Evolutionary conservation across 2,888 invertebrate species (phyloP).

Genomic region (Torymus auratus): DNA sequence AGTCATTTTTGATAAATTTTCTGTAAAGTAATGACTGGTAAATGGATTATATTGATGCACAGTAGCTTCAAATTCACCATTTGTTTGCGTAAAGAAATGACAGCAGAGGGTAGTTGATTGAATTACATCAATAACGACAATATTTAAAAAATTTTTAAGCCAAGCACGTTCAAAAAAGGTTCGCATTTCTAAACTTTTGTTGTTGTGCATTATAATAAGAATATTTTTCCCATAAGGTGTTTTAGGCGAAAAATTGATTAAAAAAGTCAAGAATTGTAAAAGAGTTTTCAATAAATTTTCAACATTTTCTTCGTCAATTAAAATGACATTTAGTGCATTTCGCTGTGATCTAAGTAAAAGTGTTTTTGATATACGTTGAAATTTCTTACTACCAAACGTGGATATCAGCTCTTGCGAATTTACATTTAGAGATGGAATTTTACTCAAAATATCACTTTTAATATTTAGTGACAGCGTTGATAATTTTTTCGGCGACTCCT

Average conservation of each 20-base stretch:
- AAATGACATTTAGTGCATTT: background rate
- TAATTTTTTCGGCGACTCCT: background rate
- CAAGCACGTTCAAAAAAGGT: slow-evolving; percentile 32
- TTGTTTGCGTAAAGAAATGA: too few species aligned
- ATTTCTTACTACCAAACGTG: background rate
- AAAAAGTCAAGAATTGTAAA: background rate
- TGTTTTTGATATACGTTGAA: background rate
- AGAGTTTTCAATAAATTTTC: background rate
- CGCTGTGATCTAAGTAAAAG: background rate
- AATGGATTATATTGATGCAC: too few species aligned
- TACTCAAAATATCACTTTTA: background rate
- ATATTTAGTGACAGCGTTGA: background rate
- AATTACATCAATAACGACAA: slow-evolving; percentile 5
- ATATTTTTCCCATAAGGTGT: slow-evolving; percentile 4
- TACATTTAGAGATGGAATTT: background rate
- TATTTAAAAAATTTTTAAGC: slow-evolving; percentile 16
- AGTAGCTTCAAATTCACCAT: too few species aligned
- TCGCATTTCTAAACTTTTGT: background rate
- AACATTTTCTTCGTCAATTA: slow-evolving; percentile 5
- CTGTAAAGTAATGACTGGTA: too few species aligned
- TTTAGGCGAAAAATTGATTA: background rate
- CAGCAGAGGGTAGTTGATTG: too few species aligned
- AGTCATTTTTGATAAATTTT: too few species aligned
- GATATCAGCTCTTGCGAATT: too few species aligned
- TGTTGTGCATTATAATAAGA: background rate